Evolutionary conservation across 2,113 vertebrate species (phyloP).

Genomic region (Ageneiosus marmoratus): DNA sequence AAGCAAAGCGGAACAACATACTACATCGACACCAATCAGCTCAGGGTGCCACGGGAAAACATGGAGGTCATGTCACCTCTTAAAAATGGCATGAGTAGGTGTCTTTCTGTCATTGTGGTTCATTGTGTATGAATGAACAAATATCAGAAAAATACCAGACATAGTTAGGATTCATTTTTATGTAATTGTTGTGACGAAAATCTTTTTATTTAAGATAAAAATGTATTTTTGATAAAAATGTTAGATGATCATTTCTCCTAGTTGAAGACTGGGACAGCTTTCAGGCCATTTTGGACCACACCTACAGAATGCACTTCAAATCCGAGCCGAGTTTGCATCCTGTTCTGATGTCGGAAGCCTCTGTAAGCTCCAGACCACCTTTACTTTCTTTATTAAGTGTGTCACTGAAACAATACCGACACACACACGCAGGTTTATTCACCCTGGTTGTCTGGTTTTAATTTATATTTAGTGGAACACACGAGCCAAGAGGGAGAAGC

Average conservation of each 20-base stretch:
- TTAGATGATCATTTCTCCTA: conserved; percentile 55
- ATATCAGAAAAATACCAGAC: background rate
- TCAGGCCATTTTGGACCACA: conserved; percentile 96
- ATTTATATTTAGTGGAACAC: conserved; percentile 89
- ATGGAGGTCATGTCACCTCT: conserved; percentile 97
- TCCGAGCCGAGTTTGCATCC: conserved; percentile 96
- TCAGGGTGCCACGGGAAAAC: conserved; percentile 91
- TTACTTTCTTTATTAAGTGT: background rate
- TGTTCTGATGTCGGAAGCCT: conserved; percentile 98
- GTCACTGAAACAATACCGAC: background rate
- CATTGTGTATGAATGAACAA: background rate
- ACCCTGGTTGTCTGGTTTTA: conserved; percentile 20
- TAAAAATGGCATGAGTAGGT: conserved; percentile 97
- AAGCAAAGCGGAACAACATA: conserved; percentile 92
- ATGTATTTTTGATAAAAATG: background rate
- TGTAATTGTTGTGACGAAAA: background rate
- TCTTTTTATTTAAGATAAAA: background rate
- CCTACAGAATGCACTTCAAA: conserved; percentile 98
- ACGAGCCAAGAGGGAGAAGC: conserved; percentile 93
- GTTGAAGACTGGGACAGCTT: conserved; percentile 99
- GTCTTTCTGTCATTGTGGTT: conserved; percentile 35
- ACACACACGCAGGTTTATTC: background rate
- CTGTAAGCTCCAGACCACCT: conserved; percentile 74
- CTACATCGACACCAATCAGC: conserved; percentile 95
- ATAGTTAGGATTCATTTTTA: background rate